Base-by-base conservation (phyloP, 2,888 invertebrate genomes). In the Lysandra coridon region DNA sequence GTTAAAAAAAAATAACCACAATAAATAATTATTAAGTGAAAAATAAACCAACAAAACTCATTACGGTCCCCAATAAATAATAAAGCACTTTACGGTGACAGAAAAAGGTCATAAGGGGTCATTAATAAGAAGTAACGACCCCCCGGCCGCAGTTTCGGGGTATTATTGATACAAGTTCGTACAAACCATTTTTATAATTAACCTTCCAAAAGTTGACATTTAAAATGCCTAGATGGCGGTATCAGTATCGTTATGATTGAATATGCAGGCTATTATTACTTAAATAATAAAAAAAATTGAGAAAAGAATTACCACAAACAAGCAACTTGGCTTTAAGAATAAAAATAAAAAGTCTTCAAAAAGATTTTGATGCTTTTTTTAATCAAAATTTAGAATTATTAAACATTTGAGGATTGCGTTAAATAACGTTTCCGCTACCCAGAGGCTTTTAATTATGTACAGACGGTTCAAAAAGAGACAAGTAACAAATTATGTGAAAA, bases 121-220 rank as follows among this genome's bases (percentile, higher is more conserved):
- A 87, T 92, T 90, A 90, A 88, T 89, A 88, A 86, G 86, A 84
- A 84, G 82, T 81, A 91, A 91, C 88, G 91, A 87, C 89, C 88
- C 83, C 74, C 82, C 80, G 83, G 57, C 82, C 85, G 85, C 85
- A 88, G 87, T 91, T 89, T 88, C 80, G 82, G 81, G 83, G 85
- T 85, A 87, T 90, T 90, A 91, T 89, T 88, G 89, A 86, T 80
- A 81, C 78, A 82, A 81, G 80, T 84, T 85, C 89, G 90, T 79
- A 62, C 64, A 90, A 91, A 91, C 90, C 90, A 87, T 88, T 90
- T 90, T 89, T 89, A 89, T 89, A 89, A 89, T 80, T 79, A 81
- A 79, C 77, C 80, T 80, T 79, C 80, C 80, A 80, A 80, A 79
- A 78, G 79, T 57, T 78, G 37, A 57, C 30, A 78, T 78, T 57